These are phyloP conservation scores for Monomorium pharaonis DNA, from an alignment of 1,140 invertebrate species.

Conservation along the genomic window DNA sequence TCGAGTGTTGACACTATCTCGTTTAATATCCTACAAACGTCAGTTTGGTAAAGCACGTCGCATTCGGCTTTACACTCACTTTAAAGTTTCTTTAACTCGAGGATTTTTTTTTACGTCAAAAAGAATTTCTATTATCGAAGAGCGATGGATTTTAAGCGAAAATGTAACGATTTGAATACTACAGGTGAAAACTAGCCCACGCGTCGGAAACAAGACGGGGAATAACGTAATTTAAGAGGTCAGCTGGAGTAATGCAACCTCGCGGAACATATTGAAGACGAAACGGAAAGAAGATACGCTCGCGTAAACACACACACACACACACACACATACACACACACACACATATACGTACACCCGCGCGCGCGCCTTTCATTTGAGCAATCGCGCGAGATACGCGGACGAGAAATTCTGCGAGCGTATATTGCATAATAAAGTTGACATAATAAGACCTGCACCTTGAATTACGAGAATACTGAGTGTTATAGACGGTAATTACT, in stretches of 20 bases:
- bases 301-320: not conserved
- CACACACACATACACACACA: too few relatives aligned
- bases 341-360: too few relatives aligned
- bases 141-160: not conserved
- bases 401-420: not conserved
- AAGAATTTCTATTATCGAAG: not conserved
- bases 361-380: not conserved
- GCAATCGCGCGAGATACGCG: not conserved
- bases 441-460: slow-evolving; percentile 26
- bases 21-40: not conserved
- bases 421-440: slow-evolving; percentile 10
- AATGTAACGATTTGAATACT: not conserved
- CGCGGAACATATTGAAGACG: not conserved
- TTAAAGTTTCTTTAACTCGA: not conserved
- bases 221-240: not conserved
- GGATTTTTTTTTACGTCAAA: not conserved
- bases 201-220: not conserved
- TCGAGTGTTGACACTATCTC: not conserved
- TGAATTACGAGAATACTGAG: slow-evolving; percentile 28
- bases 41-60: not conserved
- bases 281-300: not conserved
- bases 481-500: slow-evolving; percentile 38
- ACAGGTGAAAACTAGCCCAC: not conserved
- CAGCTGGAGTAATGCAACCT: not conserved
- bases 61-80: not conserved